These are phyloP conservation scores for Aplidium turbinatum DNA, from an alignment of 23 tunicate genomes.

Conservation along the genomic window DNA sequence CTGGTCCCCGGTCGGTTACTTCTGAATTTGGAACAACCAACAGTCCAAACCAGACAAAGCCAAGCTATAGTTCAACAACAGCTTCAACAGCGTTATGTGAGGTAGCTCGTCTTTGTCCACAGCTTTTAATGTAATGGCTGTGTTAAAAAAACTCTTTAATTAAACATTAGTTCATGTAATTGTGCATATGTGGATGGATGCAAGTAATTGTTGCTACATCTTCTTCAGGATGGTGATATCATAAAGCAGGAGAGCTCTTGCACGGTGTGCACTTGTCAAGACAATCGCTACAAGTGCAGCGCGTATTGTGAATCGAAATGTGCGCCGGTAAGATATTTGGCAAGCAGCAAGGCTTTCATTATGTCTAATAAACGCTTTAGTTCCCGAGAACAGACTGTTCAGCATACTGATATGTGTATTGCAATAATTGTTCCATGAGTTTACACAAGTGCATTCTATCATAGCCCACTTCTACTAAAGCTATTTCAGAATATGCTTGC, in stretches of 20 bases:
- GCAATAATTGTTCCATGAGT: too few relatives aligned
- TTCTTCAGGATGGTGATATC: conserved; percentile 50
- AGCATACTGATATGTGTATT: too few relatives aligned
- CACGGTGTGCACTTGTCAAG: conserved; percentile 59
- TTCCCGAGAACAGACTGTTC: too few relatives aligned
- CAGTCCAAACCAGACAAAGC: neutral
- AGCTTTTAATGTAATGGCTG: too few relatives aligned
- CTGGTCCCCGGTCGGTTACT: conserved; percentile 13
- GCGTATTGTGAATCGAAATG: conserved; percentile 46
- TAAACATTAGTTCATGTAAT: too few relatives aligned
- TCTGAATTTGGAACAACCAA: neutral
- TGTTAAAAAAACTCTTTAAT: too few relatives aligned
- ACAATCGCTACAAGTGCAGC: conserved; percentile 42
- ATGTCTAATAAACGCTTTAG: too few relatives aligned
- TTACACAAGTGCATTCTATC: too few relatives aligned
- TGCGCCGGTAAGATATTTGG: conserved; percentile 53
- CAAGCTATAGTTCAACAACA: neutral
- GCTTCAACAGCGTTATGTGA: neutral
- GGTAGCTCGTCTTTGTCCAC: neutral
- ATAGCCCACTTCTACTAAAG: neutral
- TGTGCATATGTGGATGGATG: too few relatives aligned
- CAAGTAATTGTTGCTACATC: too few relatives aligned
- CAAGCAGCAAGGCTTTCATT: too few relatives aligned
- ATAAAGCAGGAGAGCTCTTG: conserved; percentile 46
- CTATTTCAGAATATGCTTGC: neutral